These are phyloP conservation scores for Echinometra lucunter DNA, from an alignment of 53 echinoderm and acorn worm species.

Conservation along the genomic window DNA sequence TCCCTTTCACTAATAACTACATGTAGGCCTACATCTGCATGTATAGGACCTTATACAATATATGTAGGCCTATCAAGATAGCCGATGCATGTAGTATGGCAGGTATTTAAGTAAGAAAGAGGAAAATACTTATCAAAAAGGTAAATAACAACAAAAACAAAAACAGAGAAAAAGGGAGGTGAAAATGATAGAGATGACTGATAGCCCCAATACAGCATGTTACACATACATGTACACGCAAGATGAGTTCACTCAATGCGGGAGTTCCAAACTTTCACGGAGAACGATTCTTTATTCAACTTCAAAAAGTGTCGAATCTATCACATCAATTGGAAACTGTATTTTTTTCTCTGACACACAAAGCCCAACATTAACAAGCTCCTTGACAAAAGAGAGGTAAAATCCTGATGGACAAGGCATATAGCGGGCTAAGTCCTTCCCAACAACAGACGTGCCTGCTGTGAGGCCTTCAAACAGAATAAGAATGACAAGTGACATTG, in stretches of 20 bases:
- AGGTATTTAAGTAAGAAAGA: not conserved
- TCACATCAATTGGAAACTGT: conserved; percentile 37
- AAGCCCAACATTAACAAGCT: conserved; percentile 2
- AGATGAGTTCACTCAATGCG: conserved; percentile 19
- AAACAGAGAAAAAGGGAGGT: not conserved
- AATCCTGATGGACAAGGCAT: conserved; percentile 18
- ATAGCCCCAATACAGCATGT: not conserved
- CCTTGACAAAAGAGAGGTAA: not conserved
- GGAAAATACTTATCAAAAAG: not conserved
- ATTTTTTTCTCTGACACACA: not conserved
- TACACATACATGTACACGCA: not conserved
- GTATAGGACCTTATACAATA: too few species aligned
- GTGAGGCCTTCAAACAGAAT: not conserved
- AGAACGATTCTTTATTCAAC: not conserved
- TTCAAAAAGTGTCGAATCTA: conserved; percentile 9
- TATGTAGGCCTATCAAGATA: too few species aligned
- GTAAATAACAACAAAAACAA: too few species aligned
- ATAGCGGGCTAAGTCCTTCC: not conserved
- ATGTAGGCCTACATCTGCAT: too few species aligned
- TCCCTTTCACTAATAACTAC: too few species aligned
- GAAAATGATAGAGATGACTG: not conserved
- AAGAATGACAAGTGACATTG: not conserved
- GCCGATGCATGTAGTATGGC: too few species aligned
- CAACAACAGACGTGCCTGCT: not conserved
- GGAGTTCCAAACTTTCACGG: not conserved